phyloP scores from a whole-genome alignment of 2,113 vertebrate species.

The Talpa occidentalis region DNA sequence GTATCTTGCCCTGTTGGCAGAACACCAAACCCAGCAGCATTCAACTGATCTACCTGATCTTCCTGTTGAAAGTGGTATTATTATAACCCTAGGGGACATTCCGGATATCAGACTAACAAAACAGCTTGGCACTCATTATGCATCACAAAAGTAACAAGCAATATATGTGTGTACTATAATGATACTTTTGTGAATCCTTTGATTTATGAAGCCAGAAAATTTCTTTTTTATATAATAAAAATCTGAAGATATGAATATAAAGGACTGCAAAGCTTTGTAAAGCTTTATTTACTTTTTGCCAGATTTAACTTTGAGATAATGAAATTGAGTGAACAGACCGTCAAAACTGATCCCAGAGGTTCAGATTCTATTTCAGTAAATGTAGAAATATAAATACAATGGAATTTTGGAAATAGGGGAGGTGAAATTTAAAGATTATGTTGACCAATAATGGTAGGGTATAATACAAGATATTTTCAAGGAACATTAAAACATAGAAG shows the following conservation, averaged over 20 bases:
- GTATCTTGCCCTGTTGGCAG: neutral
- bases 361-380: neutral
- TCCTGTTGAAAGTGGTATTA: neutral
- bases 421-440: neutral
- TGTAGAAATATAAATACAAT: neutral
- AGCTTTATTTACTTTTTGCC: neutral
- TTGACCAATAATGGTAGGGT: neutral
- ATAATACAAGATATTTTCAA: neutral
- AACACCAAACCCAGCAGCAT: neutral
- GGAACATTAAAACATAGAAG: neutral
- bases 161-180: neutral
- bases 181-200: neutral
- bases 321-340: neutral
- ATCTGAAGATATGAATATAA: neutral
- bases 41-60: neutral
- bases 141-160: neutral
- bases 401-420: neutral
- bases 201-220: neutral
- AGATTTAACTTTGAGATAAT: neutral
- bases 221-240: neutral
- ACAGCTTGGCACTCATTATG: neutral
- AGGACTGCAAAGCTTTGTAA: neutral
- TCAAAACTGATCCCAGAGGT: neutral
- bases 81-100: neutral
- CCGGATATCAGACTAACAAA: neutral